Base-by-base conservation (phyloP, 2,888 invertebrate genomes). In the Drosophila mercatorum region DNA sequence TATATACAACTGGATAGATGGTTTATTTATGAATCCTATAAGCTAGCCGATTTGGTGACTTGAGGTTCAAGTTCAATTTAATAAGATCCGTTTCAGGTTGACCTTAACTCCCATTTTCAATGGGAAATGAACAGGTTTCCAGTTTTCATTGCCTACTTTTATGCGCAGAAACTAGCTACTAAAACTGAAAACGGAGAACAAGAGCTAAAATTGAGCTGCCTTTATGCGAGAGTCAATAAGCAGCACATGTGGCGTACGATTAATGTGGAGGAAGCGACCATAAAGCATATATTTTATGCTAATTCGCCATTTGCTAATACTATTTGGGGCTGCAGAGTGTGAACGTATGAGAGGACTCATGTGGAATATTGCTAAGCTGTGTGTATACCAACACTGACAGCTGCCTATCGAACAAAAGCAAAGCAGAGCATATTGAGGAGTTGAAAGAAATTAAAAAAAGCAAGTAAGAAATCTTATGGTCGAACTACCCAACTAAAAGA, bases 241-340 rank as follows among this genome's bases (percentile, higher is more conserved):
- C 40, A 68, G 57, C 66, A 60, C 78, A 81, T 53, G 75, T 52
- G 75, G 58, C 80, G 70, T 68, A 86, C 86, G 75, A 83, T 83
- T 83, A 86, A 82, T 86, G 78, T 67, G 77, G 52, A 68, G 66
- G 68, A 66, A 67, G 43, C 22, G 52, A 46, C 72, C 74, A 74
- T 80, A 78, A 83, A 68, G 83, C 75, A 68, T 68, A 80, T 68
- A 71, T 71, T 68, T 83, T 67, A 77, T 68, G 67, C 55, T 61
- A 52, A 72, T 72, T 68, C 66, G 67, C 40, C 44, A 41, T 55
- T 57, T 51, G 47, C 53, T 72, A 75, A 68, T 71, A 68, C 76
- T 64, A 28, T 70, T 76, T 70, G 52, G 6, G 51, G 47, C 17
- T 10, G 28, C 6, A n/a, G 51, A 17, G 31, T 51, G 51, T 11